Base-by-base conservation (phyloP, 1,140 invertebrate genomes). In the Carcinoscorpius rotundicauda region DNA sequence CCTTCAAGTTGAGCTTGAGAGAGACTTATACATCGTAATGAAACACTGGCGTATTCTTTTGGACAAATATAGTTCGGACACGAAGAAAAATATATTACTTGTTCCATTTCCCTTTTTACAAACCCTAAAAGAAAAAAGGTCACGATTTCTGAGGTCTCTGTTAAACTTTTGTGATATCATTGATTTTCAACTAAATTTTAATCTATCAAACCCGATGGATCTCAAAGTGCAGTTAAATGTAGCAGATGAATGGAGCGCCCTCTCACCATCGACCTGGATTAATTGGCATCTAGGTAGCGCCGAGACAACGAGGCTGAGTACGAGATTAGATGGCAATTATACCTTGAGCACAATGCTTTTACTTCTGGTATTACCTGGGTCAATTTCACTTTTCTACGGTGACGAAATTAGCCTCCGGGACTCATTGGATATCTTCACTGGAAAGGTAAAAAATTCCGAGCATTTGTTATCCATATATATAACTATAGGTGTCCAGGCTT, bases 371-470 rank as follows among this genome's bases (percentile, higher is more conserved):
- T 73, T 91, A 51, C 89, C 89, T 3, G 89, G 89, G 4, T 88
- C 87, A 8, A 82, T 87, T 0, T 87, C 80, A 68, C 83, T 91
- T 69, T 87, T 89, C 73, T 89, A 91, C 73, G 87, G 87, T 4
- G 87, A 91, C 75, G 88, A 89, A 80, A 82, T 89, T 67, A 82
- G 81, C n/a, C 58, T 73, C 3, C 4, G n/a, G 48, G 61, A 67
- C 52, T 49, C 58, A 9, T 58, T 55, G 52, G 67, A 73, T n/a
- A 4, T 9, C 6, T 11, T 51, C 50, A 52, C 64, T 6, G 64
- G 64, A 67, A 72, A 71, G 64, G 70, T 71, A 66, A 70, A 58
- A 4, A 52, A 51, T n/a, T 3, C n/a, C 6, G 51, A 6, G 3
- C 9, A 10, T 2, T 56, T 11, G 9, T 11, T 56, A 10, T 29